Percentiles rank a stretch among this genome's conserved stretches.
phyloP scores from a whole-genome alignment of 2,888 invertebrate species.

The Cosmorhoe ocellata region DNA sequence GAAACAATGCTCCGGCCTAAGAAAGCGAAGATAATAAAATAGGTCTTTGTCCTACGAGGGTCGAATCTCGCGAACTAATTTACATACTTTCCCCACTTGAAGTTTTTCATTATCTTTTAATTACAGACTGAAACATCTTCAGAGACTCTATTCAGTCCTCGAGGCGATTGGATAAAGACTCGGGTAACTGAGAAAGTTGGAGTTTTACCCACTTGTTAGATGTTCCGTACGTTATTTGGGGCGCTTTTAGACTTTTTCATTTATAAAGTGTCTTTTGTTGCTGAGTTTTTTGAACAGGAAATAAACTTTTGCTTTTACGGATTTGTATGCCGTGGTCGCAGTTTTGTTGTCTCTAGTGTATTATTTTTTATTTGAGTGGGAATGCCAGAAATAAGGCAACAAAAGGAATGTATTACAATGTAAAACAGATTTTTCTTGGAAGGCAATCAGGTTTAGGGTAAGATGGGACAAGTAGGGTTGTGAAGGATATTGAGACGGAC shows the following conservation, averaged over 20 bases:
- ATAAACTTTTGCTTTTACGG: constrained; percentile 18
- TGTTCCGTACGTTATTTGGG: constrained; percentile 27
- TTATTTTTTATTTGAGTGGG: constrained; percentile 6
- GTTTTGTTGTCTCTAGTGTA: constrained; percentile 13
- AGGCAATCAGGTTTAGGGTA: background rate
- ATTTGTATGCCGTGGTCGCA: constrained; percentile 13
- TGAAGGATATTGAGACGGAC: too few relatives aligned
- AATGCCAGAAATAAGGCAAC: background rate
- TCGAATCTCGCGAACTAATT: constrained; percentile 51
- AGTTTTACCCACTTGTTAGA: constrained; percentile 25
- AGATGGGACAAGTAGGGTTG: too few relatives aligned
- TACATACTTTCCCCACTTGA: constrained; percentile 60
- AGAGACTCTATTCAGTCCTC: constrained; percentile 39
- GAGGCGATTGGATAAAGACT: constrained; percentile 34
- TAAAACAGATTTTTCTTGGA: background rate
- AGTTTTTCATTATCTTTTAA: constrained; percentile 70
- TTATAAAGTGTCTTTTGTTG: constrained; percentile 26
- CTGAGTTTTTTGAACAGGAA: constrained; percentile 17
- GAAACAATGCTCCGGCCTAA: constrained; percentile 25
- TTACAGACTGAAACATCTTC: constrained; percentile 54
- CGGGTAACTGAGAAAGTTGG: constrained; percentile 27
- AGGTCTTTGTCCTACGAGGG: constrained; percentile 36
- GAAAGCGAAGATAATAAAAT: constrained; percentile 30
- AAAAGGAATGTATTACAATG: background rate
- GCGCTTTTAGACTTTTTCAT: constrained; percentile 29